Percentiles rank a stretch among this genome's conserved stretches.
Evolutionary conservation across 2,797 vertebrate species (phyloP).

Genomic region (Anolis apletophallus): DNA sequence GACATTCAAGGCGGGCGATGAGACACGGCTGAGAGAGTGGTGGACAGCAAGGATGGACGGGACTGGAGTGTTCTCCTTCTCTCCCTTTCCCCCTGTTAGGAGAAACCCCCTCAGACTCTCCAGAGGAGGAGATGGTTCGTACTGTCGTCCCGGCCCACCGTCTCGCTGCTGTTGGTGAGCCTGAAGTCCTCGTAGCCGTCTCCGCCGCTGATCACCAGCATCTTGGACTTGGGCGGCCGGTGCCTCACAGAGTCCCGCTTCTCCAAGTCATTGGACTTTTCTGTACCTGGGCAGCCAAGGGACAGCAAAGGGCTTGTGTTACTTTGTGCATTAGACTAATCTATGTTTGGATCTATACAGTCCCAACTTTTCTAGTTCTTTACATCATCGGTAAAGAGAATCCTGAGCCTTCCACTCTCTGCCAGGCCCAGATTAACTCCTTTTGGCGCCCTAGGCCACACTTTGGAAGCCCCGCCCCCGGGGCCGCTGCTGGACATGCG

Average conservation of each 20-base stretch:
- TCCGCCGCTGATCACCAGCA: conserved; percentile 95
- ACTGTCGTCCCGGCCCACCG: conserved; percentile 95
- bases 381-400: too few species aligned
- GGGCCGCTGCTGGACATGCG: too few species aligned
- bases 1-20: conserved; percentile 58
- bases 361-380: too few species aligned
- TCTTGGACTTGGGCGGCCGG: conserved; percentile 87
- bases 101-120: conserved; percentile 84
- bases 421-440: too few species aligned
- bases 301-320: too few species aligned
- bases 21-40: conserved; percentile 34
- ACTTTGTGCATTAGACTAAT: too few species aligned
- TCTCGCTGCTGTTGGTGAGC: conserved; percentile 94
- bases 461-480: too few species aligned
- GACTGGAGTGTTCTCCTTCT: conserved; percentile 13
- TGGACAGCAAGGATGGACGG: conserved; percentile 30
- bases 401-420: neutral
- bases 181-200: conserved; percentile 98
- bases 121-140: conserved; percentile 97
- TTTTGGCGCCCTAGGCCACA: too few species aligned
- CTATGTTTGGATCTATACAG: too few species aligned
- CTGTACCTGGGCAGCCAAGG: conserved; percentile 66
- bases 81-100: neutral
- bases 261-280: conserved; percentile 80
- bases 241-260: conserved; percentile 84